These are phyloP conservation scores for Micrasema minimum DNA, from an alignment of 1,140 invertebrate genomes.

Conservation along the genomic window DNA sequence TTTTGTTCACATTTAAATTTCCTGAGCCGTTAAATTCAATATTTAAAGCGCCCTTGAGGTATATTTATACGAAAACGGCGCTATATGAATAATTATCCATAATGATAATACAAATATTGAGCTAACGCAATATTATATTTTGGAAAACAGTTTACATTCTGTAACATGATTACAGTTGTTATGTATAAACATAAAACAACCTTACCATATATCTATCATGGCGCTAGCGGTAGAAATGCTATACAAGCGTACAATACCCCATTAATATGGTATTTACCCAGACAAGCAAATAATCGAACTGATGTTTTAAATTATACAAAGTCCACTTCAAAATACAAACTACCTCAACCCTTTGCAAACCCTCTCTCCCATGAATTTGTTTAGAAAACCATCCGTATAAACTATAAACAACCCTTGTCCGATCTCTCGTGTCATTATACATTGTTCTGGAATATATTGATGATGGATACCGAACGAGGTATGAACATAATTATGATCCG, in stretches of 20 bases:
- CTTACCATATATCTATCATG: too few species aligned
- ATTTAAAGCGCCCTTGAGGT: too few species aligned
- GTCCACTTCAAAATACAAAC: constrained; percentile 31
- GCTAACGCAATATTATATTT: too few species aligned
- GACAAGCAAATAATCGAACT: constrained; percentile 41
- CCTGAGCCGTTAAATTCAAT: too few species aligned
- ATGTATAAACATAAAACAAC: too few species aligned
- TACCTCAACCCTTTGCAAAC: constrained; percentile 37
- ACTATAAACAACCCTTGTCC: constrained; percentile 27
- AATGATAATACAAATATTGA: too few species aligned
- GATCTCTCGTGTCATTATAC: constrained; percentile 41
- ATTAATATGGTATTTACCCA: constrained; percentile 41
- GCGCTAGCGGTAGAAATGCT: background rate
- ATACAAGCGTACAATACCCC: constrained; percentile 25
- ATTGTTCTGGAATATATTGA: constrained; percentile 30
- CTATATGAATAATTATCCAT: too few species aligned
- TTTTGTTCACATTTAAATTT: too few species aligned
- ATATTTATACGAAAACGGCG: too few species aligned
- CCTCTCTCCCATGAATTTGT: constrained; percentile 44
- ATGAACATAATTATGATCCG: constrained; percentile 38
- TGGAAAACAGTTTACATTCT: too few species aligned
- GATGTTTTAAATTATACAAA: constrained; percentile 41
- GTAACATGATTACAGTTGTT: too few species aligned
- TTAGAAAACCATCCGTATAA: constrained; percentile 23
- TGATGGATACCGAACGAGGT: constrained; percentile 37